phyloP scores from a whole-genome alignment of 1,140 invertebrate species.

The Trinorchestia longiramus region DNA sequence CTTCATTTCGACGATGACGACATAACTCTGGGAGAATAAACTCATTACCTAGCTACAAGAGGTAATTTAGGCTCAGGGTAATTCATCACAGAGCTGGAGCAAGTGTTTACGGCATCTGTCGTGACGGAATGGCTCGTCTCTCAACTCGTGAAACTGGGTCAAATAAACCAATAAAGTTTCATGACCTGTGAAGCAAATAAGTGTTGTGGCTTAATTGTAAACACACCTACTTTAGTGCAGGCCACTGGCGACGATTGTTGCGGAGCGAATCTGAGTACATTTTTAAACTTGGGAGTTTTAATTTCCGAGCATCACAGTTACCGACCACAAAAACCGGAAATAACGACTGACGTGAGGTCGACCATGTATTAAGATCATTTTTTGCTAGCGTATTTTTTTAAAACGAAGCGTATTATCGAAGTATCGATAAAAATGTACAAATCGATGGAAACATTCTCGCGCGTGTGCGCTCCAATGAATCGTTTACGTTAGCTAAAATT shows the following conservation, averaged over 20 bases:
- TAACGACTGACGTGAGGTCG: too few relatives aligned
- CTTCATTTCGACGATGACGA: background rate
- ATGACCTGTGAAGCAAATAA: background rate
- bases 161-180: background rate
- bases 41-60: background rate
- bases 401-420: too few relatives aligned
- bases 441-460: too few relatives aligned
- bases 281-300: background rate
- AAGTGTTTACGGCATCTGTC: background rate
- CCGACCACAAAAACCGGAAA: background rate
- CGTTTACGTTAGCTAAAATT: too few relatives aligned
- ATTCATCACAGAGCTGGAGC: background rate
- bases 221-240: background rate
- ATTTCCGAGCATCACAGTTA: background rate
- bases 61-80: background rate
- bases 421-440: too few relatives aligned
- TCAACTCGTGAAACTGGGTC: background rate
- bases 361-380: too few relatives aligned
- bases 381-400: too few relatives aligned
- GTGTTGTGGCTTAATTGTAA: background rate
- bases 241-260: background rate
- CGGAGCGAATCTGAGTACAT: background rate
- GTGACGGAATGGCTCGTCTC: background rate
- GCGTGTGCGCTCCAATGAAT: too few relatives aligned
- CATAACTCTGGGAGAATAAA: background rate